Base-by-base conservation (phyloP, 2,888 invertebrate species). In the Leucophenga maculata region DNA sequence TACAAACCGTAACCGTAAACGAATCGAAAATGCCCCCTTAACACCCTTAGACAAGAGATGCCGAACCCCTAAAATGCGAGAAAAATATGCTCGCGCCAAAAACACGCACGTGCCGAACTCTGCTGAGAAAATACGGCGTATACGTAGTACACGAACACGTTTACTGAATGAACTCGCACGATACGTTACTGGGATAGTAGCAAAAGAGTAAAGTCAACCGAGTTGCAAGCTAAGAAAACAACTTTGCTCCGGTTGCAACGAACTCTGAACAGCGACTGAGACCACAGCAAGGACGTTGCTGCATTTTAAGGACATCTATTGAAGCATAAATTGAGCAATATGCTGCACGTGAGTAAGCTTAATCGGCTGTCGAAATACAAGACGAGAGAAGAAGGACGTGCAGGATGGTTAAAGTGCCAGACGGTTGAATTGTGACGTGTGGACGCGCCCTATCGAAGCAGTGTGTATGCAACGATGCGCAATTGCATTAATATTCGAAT, bases 201-300 rank as follows among this genome's bases (percentile, higher is more conserved):
- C 65, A 64, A 26, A 8, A 18, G 50, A 16, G 18, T 4, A 16
- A 8, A 13, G 50, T n/a, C 16, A 18, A 50, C n/a, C 6, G 39
- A 39, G 11, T 6, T 39, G n/a, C 1, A 13, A 16, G 50, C 14
- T 4, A 2, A 18, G 6, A n/a, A 4, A 18, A 13, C 50, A 50
- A n/a, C 1, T 50, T 50, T 50, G 13, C 39, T 32, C 26, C 70
- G 67, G 67, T 72, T 69, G 60, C 70, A 22, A 48, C 75, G 70
- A 74, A 72, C 70, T 69, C 69, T 76, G 68, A 22, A 65, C 57
- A 39, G 26, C 50, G 65, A 77, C 79, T 74, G 68, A 80, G 69
- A 65, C 46, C 55, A 66, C 46, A 26, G 69, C 80, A 79, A 80
- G 81, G 82, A 82, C 76, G 70, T 71, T 54, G 67, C 69, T 69